Conservation (phyloP, 2,113 vertebrate species). For the Onychorhynchus coronatus region DNA sequence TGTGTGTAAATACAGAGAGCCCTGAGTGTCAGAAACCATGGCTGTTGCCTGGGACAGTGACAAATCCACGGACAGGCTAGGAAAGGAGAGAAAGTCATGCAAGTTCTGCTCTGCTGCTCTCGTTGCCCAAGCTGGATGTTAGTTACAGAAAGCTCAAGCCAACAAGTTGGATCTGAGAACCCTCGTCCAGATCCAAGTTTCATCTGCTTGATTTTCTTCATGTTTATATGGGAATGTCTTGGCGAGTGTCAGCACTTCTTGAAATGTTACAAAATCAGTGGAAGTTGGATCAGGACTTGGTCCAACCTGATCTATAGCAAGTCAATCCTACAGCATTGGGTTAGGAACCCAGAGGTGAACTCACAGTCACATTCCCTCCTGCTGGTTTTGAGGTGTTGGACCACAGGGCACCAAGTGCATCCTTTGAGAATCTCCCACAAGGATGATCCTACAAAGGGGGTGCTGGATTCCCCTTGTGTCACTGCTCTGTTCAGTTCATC, state of each 20-base stretch:
- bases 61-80: background rate
- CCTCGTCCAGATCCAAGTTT: slow-evolving; percentile 29
- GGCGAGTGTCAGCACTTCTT: background rate
- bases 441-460: background rate
- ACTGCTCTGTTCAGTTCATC: background rate
- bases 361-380: background rate
- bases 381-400: background rate
- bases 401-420: too few relatives aligned
- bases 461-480: background rate
- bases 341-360: background rate
- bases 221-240: background rate
- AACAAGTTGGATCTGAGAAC: slow-evolving; percentile 10
- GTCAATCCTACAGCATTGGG: fast-evolving
- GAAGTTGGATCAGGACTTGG: background rate
- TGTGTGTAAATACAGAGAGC: background rate
- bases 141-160: slow-evolving; percentile 1
- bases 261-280: background rate
- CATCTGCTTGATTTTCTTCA: background rate
- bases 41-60: background rate
- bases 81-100: background rate
- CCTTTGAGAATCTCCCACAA: background rate
- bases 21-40: background rate
- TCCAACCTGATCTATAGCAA: background rate
- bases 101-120: background rate
- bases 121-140: background rate